Conservation (phyloP, 2,797 vertebrate species). For the Tinamus major region DNA sequence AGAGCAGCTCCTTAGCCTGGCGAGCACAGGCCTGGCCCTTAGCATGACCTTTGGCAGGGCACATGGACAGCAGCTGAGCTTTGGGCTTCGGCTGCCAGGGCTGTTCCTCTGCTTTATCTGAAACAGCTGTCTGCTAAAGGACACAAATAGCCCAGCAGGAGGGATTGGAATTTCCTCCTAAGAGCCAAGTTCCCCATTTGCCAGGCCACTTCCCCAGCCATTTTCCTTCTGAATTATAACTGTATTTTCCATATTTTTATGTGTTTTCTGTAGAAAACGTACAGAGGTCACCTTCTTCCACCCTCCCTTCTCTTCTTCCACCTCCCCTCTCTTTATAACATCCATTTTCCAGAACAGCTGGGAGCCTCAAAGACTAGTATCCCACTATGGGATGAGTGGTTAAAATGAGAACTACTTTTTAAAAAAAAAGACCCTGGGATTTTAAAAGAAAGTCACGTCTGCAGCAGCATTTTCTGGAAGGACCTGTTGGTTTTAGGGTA, state of each 20-base stretch:
- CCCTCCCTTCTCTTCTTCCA: background rate
- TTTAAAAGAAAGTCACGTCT: background rate
- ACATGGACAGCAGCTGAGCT: background rate
- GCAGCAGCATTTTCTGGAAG: background rate
- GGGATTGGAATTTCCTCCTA: conserved; percentile 12
- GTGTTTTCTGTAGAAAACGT: background rate
- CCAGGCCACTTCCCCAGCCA: background rate
- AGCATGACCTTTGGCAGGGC: background rate
- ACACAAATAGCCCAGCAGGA: conserved; percentile 38
- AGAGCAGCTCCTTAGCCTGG: background rate
- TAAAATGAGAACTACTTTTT: background rate
- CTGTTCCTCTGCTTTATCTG: background rate
- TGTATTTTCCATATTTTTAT: background rate
- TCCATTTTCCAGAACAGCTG: background rate
- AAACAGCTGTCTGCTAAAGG: background rate
- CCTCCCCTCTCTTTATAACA: background rate
- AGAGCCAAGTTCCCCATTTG: rapidly evolving
- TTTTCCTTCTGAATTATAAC: background rate
- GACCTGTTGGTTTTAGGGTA: background rate
- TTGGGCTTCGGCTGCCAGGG: background rate
- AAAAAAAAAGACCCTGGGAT: background rate
- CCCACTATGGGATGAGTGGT: rapidly evolving
- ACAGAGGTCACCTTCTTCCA: background rate
- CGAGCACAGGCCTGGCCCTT: background rate
- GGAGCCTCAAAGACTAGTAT: background rate